Evolutionary conservation across 2,888 invertebrate genomes (phyloP), one percentile per base, ranked within the genome.

Genomic region (Leucozona laternaria): DNA sequence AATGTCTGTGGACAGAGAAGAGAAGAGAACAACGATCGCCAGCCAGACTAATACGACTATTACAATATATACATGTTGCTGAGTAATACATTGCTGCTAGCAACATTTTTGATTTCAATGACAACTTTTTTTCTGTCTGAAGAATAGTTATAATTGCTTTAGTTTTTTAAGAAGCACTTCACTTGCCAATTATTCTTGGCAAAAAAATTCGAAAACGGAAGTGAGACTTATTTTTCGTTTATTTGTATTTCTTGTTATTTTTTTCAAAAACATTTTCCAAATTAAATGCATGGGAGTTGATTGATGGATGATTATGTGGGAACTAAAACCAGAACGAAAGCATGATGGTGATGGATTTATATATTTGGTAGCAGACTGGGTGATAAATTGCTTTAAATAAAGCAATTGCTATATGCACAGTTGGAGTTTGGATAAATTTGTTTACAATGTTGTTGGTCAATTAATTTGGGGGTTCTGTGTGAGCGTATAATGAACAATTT

Each of bases 271-370:
- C 25, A 45, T 64, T 64, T 64, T 66, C 45, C 13, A 66, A 64
- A 58, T 55, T 55, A 73, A 70, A 71, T 72, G 71, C 71, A 66
- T 55, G 76, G 60, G 43, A 70, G 62, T 53, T 78, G 85, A 86
- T 86, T 73, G 77, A 85, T 85, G 62, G 72, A 78, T 58, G 53
- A 25, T 13, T 66, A 28, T 71, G 66, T 17, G 55, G 25, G 28
- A 28, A 15, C 25, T 28, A 53, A n/a, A 28, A 53, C 53, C n/a
- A 8, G 7, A 53, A 53, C n/a, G 25, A 28, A 53, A 68, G 50
- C 53, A 58, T 17, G 53, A 10, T 40, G 70, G 17, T 82, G 82
- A 86, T 82, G 78, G 86, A 82, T 86, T 86, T 86, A 86, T 86
- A 58, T 75, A 64, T 78, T 78, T 75, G 53, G 57, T 62, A 62